phyloP scores from a whole-genome alignment of 1,140 invertebrate species.

The Antheraea mylitta region DNA sequence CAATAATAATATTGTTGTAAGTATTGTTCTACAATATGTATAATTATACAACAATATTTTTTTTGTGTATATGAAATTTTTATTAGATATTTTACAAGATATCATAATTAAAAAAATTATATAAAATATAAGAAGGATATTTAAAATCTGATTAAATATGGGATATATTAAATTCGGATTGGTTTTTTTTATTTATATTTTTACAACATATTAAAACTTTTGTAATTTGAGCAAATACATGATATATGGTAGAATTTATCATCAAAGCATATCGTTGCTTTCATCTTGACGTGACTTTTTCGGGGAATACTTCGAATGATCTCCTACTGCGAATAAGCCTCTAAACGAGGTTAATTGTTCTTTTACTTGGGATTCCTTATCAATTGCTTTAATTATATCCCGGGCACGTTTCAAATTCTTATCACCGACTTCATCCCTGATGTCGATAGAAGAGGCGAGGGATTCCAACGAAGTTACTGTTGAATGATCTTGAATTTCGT shows the following conservation, averaged over 20 bases:
- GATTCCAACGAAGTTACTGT: constrained; percentile 68
- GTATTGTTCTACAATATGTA: too few relatives aligned
- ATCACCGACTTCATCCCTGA: constrained; percentile 41
- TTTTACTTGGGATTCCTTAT: constrained; percentile 64
- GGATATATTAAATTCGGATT: too few relatives aligned
- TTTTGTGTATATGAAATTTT: too few relatives aligned
- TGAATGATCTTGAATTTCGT: constrained; percentile 39
- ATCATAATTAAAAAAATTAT: too few relatives aligned
- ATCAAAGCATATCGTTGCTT: not conserved
- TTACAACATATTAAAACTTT: not conserved
- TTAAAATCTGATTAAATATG: too few relatives aligned
- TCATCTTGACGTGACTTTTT: constrained; percentile 48
- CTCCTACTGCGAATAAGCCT: constrained; percentile 48
- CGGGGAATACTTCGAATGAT: constrained; percentile 40
- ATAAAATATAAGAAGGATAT: too few relatives aligned
- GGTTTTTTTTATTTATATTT: too few relatives aligned
- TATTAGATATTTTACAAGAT: too few relatives aligned
- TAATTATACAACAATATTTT: too few relatives aligned
- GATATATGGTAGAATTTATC: not conserved
- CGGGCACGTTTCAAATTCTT: constrained; percentile 53
- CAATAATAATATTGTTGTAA: too few relatives aligned
- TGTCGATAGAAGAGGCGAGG: constrained; percentile 59
- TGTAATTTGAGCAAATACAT: constrained; percentile 14
- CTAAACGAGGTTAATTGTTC: constrained; percentile 49
- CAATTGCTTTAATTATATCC: constrained; percentile 38